Percentiles rank a stretch among this genome's conserved stretches.
Conservation (phyloP, 2,888 invertebrate species). For the Oscheius sp. region DNA sequence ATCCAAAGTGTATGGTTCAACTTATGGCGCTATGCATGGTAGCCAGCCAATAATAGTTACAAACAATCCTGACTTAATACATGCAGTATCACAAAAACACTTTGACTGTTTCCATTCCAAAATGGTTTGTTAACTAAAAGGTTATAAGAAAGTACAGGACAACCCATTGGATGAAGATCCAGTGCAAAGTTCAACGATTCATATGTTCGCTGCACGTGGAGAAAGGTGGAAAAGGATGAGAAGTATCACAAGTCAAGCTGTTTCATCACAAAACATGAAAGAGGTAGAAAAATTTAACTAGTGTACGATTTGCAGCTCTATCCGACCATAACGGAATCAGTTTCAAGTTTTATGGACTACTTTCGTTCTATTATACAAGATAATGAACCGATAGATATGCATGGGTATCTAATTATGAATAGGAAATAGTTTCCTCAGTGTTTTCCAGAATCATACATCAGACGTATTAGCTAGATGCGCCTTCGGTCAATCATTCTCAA, state of each 20-base stretch:
- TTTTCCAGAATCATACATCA: conserved; percentile 57
- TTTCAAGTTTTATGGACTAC: conserved; percentile 26
- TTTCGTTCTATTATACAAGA: background rate
- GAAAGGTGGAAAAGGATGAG: conserved; percentile 74
- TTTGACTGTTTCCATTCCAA: conserved; percentile 48
- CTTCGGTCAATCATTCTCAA: conserved; percentile 44
- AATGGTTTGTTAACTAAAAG: conserved; percentile 33
- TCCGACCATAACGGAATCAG: conserved; percentile 24
- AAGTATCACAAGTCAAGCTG: conserved; percentile 70
- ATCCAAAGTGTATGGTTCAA: conserved; percentile 20
- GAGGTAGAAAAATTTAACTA: no score
- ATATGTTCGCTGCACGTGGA: conserved; percentile 72
- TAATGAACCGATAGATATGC: background rate
- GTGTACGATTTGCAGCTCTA: conserved; percentile 28
- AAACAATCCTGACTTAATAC: conserved; percentile 47
- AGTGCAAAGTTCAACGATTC: conserved; percentile 32
- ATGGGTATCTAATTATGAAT: background rate
- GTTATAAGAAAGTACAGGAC: conserved; percentile 4
- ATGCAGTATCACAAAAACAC: conserved; percentile 41
- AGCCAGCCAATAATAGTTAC: conserved; percentile 41
- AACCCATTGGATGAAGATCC: conserved; percentile 35
- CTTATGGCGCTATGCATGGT: conserved; percentile 45
- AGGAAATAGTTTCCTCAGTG: conserved; percentile 28
- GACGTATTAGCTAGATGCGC: conserved; percentile 52
- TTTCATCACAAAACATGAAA: conserved; percentile 48